Conservation (phyloP, 92 coral and sea anemone species). For the Paramuricea clavata region DNA sequence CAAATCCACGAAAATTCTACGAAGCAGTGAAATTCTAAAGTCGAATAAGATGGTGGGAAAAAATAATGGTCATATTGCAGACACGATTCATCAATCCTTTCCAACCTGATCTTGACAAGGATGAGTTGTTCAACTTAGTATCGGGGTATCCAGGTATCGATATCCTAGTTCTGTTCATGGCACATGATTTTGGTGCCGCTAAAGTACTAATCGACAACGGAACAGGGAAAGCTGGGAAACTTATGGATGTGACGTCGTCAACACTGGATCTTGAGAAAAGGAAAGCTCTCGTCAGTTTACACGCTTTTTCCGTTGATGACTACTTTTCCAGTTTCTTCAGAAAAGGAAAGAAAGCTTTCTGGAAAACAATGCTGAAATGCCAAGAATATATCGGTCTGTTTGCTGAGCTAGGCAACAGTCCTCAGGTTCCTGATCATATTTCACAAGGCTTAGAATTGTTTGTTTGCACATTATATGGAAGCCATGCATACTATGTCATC, state of each 20-base stretch:
- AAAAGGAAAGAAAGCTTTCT: conserved; percentile 18
- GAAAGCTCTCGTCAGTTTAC: background rate
- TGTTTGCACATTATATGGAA: background rate
- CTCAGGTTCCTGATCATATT: background rate
- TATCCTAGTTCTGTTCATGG: conserved; percentile 28
- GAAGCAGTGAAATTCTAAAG: too few relatives aligned
- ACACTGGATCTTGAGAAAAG: too few relatives aligned
- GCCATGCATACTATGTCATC: background rate
- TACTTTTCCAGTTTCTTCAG: conserved; percentile 1
- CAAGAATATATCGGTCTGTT: background rate
- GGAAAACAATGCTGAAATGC: conserved; percentile 4
- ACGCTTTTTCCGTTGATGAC: conserved; percentile 25
- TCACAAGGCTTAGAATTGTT: background rate
- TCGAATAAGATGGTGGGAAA: too few relatives aligned
- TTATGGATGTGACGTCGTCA: too few relatives aligned
- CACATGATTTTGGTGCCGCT: too few relatives aligned
- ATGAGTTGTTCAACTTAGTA: too few relatives aligned
- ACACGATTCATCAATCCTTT: conserved; percentile 14
- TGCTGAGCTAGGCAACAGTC: background rate
- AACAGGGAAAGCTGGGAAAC: too few relatives aligned
- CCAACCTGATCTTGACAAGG: too few relatives aligned
- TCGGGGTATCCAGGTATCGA: conserved; percentile 5
- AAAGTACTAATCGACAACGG: too few relatives aligned
- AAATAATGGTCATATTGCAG: background rate
- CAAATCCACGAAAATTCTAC: background rate